phyloP scores from a whole-genome alignment of 1,140 invertebrate genomes.

The Drosophila fuyamai region DNA sequence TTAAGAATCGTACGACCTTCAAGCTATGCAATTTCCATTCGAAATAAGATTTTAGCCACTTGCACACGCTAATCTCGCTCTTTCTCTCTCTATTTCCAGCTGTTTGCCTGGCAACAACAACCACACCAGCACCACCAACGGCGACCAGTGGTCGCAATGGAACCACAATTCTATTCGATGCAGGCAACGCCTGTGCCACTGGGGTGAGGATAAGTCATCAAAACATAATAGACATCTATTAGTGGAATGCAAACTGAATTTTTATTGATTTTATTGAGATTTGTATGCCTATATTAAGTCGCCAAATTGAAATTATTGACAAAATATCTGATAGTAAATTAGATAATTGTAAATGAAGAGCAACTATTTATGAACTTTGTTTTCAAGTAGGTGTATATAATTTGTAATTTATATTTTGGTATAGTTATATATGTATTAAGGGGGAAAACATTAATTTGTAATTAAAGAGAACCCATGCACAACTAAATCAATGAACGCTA shows the following conservation, averaged over 20 bases:
- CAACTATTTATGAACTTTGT: too few species aligned
- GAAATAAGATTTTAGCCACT: background rate
- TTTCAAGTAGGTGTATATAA: too few species aligned
- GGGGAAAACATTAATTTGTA: too few species aligned
- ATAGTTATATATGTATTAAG: too few species aligned
- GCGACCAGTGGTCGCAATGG: constrained; percentile 34
- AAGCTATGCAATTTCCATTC: constrained; percentile 37
- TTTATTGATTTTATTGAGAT: background rate
- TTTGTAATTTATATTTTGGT: too few species aligned
- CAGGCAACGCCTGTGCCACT: constrained; percentile 54
- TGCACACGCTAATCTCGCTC: background rate
- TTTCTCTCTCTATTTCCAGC: constrained; percentile 27
- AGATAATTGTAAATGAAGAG: background rate
- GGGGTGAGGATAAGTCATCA: constrained; percentile 38
- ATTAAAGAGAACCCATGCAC: too few species aligned
- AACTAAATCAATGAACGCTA: too few species aligned
- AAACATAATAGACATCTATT: background rate
- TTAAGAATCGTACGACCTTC: constrained; percentile 22
- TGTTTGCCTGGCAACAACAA: constrained; percentile 63
- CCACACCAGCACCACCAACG: constrained; percentile 36
- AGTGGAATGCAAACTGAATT: background rate
- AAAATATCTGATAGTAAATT: background rate
- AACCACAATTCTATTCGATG: constrained; percentile 62
- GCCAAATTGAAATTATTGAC: too few species aligned
- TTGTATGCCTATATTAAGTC: too few species aligned